These are phyloP conservation scores for Limulus polyphemus DNA, from an alignment of 2,888 invertebrate species.

Conservation along the genomic window DNA sequence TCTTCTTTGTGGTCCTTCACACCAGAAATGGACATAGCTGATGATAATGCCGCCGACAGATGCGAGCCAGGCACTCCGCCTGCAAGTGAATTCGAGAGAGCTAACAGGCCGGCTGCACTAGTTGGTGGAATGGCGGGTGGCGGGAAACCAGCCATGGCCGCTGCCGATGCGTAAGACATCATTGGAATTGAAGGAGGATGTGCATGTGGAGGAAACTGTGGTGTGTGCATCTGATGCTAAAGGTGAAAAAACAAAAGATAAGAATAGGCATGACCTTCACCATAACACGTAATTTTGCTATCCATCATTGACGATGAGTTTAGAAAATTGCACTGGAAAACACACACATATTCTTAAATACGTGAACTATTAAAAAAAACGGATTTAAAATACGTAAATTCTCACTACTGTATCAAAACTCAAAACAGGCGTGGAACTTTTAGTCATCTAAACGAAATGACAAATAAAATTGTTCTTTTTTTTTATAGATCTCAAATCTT, in stretches of 20 bases:
- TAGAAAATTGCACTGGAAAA: too few species aligned
- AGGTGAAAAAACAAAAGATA: not conserved
- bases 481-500: too few species aligned
- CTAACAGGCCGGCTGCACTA: not conserved
- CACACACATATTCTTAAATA: too few species aligned
- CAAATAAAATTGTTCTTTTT: too few species aligned
- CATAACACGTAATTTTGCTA: not conserved
- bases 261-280: not conserved
- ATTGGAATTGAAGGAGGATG: not conserved
- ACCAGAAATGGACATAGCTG: slow-evolving; percentile 6
- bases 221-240: slow-evolving; percentile 2
- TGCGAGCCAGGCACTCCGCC: not conserved
- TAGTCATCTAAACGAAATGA: too few species aligned
- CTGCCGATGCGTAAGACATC: slow-evolving; percentile 1
- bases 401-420: too few species aligned
- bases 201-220: slow-evolving; percentile 1
- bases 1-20: slow-evolving; percentile 27
- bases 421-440: too few species aligned
- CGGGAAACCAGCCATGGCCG: not conserved
- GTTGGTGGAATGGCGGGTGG: not conserved
- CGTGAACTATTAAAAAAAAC: too few species aligned
- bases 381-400: too few species aligned
- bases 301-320: too few species aligned
- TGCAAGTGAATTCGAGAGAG: not conserved
- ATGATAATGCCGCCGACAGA: not conserved